Conservation (phyloP, 2,888 invertebrate genomes). For the Teleiodes luculella region DNA sequence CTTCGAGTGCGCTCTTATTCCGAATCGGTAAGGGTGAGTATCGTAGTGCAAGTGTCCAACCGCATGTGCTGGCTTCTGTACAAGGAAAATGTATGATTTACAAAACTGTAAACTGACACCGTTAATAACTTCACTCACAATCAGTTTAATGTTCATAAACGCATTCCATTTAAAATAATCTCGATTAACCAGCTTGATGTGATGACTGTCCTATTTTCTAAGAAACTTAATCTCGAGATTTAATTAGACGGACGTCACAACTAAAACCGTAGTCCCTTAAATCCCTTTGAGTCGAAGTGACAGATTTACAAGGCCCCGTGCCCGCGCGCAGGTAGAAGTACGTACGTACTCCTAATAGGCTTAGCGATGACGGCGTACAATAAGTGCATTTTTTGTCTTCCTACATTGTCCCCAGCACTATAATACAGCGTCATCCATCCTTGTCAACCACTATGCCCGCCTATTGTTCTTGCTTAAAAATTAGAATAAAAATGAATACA, state of each 20-base stretch:
- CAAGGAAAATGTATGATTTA: too few species aligned
- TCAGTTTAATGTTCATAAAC: background rate
- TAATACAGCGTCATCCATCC: constrained; percentile 60
- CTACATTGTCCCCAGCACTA: constrained; percentile 49
- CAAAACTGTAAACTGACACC: too few species aligned
- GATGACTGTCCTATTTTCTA: constrained; percentile 19
- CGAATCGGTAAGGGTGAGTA: too few species aligned
- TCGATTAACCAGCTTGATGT: constrained; percentile 16
- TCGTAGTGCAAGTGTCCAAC: too few species aligned
- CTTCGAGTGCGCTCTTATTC: too few species aligned
- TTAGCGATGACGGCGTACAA: constrained; percentile 52
- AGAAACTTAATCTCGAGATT: constrained; percentile 41
- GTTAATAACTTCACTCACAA: too few species aligned
- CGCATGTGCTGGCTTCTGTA: too few species aligned
- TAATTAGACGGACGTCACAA: constrained; percentile 55
- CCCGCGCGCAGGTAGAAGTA: constrained; percentile 51
- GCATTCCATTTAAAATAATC: background rate
- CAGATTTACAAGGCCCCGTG: constrained; percentile 59
- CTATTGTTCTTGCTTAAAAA: constrained; percentile 69
- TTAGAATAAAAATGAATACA: constrained; percentile 64
- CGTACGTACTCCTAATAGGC: constrained; percentile 32
- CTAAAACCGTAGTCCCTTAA: constrained; percentile 41
- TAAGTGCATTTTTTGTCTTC: constrained; percentile 49
- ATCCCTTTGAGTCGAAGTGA: constrained; percentile 50
- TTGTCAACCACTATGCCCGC: constrained; percentile 57